Evolutionary conservation across 2,113 vertebrate species (phyloP), one percentile per base, ranked within the genome.

Genomic region (Furnarius figulus): DNA sequence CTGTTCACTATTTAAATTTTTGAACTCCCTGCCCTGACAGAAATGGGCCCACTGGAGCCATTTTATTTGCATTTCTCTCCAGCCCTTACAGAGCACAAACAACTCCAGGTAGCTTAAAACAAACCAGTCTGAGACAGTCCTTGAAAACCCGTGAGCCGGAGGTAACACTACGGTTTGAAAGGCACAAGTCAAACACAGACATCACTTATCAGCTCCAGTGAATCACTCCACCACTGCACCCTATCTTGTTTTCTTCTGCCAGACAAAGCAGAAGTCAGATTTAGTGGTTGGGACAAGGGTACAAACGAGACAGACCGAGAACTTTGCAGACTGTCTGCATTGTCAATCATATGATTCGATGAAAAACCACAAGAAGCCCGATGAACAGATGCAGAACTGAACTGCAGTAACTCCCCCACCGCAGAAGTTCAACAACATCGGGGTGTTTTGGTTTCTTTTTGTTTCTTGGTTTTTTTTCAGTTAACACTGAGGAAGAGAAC

Each of bases 341-440:
- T 91, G 95, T 91, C 97, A 95, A 91, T 97, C 97, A 97, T 71
- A 70, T 84, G 97, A 97, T 96, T 96, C 44, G 89, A 95, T 95
- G 96, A 95, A 97, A 97, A 97, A 97, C 97, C 98, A 97, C 98
- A 97, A 98, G 98, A 98, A 98, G 96, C 93, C 95, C 58, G 77
- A 95, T 27, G 87, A 97, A 95, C 97, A 97, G 98, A 98, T 90
- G 85, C 62, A 97, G 95, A 93, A 90, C 82, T 92, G 56, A 91
- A 89, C 82, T 91, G 97, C 72, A 85, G 46, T 76, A 90, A 96
- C 84, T 94, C 95, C 91, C 49, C 91, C 50, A 94, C 93, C 90
- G 19, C 93, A 92, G 30, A 91, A 89, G 92, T 83, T 97, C 95
- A 95, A 94, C 72, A 80, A 93, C 81, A 95, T 3, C 2, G 0